Conservation (phyloP, 2,113 vertebrate genomes). For the Machaerirhynchus nigripectus region DNA sequence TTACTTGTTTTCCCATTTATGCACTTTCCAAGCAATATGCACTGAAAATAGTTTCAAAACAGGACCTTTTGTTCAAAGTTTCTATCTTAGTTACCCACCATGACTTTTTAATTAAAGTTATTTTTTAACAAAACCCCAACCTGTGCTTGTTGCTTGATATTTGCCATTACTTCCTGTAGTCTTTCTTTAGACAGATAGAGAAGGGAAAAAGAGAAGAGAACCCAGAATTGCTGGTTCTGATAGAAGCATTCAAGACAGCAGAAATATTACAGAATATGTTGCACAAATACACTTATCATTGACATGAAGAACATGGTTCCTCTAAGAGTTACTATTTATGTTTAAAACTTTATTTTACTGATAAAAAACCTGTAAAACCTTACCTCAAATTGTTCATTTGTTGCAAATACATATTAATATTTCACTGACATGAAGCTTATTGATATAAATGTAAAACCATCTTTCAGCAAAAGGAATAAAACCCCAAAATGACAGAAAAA, state of each 20-base stretch:
- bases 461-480: neutral
- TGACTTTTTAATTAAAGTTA: neutral
- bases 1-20: neutral
- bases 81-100: neutral
- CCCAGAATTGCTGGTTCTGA: neutral
- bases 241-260: neutral
- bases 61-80: neutral
- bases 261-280: neutral
- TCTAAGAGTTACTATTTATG: neutral
- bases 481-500: neutral
- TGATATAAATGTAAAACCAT: neutral
- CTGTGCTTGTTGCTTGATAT: neutral
- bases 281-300: neutral
- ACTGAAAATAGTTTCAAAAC: neutral
- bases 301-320: neutral
- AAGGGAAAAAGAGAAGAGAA: neutral
- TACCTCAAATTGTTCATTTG: neutral
- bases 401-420: neutral
- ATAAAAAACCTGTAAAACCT: neutral
- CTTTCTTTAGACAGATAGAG: neutral
- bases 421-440: neutral
- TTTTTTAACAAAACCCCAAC: neutral
- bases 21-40: neutral
- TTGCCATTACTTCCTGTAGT: neutral
- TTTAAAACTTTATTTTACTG: neutral